Evolutionary conservation across 2,888 invertebrate genomes (phyloP), one percentile per base, ranked within the genome.

Genomic region (Nezara viridula): DNA sequence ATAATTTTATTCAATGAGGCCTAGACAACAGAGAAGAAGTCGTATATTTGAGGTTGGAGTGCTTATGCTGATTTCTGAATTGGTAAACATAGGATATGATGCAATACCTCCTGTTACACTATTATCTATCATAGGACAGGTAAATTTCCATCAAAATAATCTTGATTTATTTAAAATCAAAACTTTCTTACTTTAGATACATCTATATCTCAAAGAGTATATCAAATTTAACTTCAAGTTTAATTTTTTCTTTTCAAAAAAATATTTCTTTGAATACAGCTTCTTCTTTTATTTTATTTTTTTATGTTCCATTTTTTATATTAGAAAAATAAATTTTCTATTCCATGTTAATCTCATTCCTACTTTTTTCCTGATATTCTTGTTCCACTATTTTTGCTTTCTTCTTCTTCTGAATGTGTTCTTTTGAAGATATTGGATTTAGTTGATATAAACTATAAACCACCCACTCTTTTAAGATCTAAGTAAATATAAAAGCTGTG

Each of bases 81-180:
- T 93, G 87, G 92, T 93, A 2, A 94, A 93, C 90, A 92, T 92
- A 91, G 94, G 94, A 5, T 92, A 94, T 90, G 93, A 93, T 66
- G 93, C 92, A 92, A 94, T 95, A 91, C 95, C 95, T 85, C 94
- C 94, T 16, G 93, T 94, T 1, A 95, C 95, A 32, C 92, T 95
- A 37, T 90, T 92, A 14, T 92, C 93, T 16, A 93, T 93, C 88
- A 91, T 93, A 85, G 92, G 92, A 89, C 93, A 94, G 93, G 93
- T 93, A 91, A 91, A 88, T 90, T 27, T 14, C 3, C 16, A 37
- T 87, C 21, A 19, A 60, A 86, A 40, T 3, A 37, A 21, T 60
- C 3, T 60, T 16, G n/a, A 14, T n/a, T 60, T 60, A 16, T 27
- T 10, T 55, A 12, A n/a, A 55, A 55, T 5, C n/a, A 0, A 60